phyloP scores from a whole-genome alignment of 2,113 vertebrate genomes.

The Canis aureus region DNA sequence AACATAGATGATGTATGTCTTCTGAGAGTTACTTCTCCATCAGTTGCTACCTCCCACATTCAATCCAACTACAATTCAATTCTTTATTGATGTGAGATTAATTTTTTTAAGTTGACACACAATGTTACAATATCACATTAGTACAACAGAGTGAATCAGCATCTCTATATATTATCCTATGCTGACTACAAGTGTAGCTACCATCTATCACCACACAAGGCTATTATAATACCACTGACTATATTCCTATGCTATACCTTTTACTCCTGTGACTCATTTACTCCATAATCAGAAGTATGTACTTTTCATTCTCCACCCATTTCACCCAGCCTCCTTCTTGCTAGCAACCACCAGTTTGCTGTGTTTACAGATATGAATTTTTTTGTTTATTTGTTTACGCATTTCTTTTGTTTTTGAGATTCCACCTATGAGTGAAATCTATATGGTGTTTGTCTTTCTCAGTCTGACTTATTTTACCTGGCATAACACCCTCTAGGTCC shows the following conservation, averaged over 20 bases:
- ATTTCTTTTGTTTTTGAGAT: not conserved
- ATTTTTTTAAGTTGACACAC: not conserved
- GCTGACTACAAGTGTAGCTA: not conserved
- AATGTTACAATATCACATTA: not conserved
- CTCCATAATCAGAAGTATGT: not conserved
- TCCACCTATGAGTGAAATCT: not conserved
- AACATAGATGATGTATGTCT: not conserved
- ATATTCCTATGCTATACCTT: not conserved
- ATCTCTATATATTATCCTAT: not conserved
- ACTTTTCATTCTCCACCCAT: not conserved
- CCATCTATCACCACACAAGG: not conserved
- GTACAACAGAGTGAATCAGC: not conserved
- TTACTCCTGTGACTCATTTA: not conserved
- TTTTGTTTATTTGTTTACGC: not conserved
- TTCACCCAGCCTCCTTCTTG: not conserved
- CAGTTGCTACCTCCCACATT: not conserved
- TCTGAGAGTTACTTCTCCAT: not conserved
- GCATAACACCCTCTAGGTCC: not conserved
- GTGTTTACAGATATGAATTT: not conserved
- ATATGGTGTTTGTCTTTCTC: not conserved
- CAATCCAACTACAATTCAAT: not conserved
- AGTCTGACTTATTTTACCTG: not conserved
- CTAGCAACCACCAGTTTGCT: not conserved
- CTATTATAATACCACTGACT: not conserved
- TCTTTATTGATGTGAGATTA: not conserved